phyloP scores from a whole-genome alignment of 2,797 vertebrate genomes.

The Etheostoma perlongum region DNA sequence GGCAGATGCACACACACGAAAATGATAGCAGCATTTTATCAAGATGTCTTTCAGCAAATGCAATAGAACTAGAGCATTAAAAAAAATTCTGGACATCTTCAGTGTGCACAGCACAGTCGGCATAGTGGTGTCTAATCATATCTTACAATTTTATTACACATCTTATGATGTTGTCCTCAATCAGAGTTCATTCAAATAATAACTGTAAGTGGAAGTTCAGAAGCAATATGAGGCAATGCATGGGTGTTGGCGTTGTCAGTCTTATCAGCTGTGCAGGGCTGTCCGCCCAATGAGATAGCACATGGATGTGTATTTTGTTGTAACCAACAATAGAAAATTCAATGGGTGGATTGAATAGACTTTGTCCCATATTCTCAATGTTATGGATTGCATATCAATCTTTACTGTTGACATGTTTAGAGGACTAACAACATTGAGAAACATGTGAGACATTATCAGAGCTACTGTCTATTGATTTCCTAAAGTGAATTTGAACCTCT shows the following conservation, averaged over 20 bases:
- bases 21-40: slow-evolving; percentile 47
- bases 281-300: slow-evolving; percentile 11
- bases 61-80: slow-evolving; percentile 37
- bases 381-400: slow-evolving; percentile 26
- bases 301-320: slow-evolving; percentile 27
- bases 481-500: slow-evolving; percentile 68
- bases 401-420: slow-evolving; percentile 36
- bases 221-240: slow-evolving; percentile 61
- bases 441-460: slow-evolving; percentile 59
- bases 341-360: slow-evolving; percentile 18
- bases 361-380: slow-evolving; percentile 34
- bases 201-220: slow-evolving; percentile 66
- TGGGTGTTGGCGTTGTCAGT: slow-evolving; percentile 56
- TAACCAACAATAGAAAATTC: slow-evolving; percentile 13
- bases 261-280: slow-evolving; percentile 54
- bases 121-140: slow-evolving; percentile 40
- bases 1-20: slow-evolving; percentile 52
- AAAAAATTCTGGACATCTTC: slow-evolving; percentile 11
- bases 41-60: slow-evolving; percentile 46
- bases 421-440: slow-evolving; percentile 35
- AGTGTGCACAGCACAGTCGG: slow-evolving; percentile 49
- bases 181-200: slow-evolving; percentile 74
- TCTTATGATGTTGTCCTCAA: slow-evolving; percentile 61
- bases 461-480: slow-evolving; percentile 78
- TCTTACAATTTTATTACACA: slow-evolving; percentile 41